Percentiles rank a stretch among this genome's conserved stretches.
Conservation (phyloP, 2,888 invertebrate species). For the Disparrhopalites patrizii region DNA sequence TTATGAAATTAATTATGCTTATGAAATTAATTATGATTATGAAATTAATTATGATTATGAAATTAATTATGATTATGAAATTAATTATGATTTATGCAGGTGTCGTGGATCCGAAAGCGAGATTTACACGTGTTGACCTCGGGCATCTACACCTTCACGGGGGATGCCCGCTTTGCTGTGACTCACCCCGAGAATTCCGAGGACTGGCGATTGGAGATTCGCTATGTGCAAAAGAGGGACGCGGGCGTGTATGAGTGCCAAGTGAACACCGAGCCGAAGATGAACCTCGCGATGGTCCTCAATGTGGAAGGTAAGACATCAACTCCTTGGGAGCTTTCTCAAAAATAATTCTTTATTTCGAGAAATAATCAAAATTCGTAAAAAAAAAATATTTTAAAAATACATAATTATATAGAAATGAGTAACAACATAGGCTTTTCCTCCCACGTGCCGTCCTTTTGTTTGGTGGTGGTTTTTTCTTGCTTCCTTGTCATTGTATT, state of each 20-base stretch:
- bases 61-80: no score
- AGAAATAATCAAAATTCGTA: no score
- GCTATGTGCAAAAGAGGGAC: constrained; percentile 77
- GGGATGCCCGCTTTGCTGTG: constrained; percentile 79
- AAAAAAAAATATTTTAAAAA: no score
- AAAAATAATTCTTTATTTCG: no score
- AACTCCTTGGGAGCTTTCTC: background rate
- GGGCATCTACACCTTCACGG: constrained; percentile 80
- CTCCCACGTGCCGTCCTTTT: no score
- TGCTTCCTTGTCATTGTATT: no score
- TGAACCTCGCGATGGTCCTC: constrained; percentile 75
- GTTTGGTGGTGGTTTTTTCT: no score
- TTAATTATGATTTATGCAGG: constrained; percentile 57
- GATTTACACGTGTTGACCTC: constrained; percentile 81
- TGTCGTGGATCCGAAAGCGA: constrained; percentile 76
- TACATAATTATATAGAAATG: no score
- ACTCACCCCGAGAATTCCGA: constrained; percentile 77
- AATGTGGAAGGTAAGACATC: constrained; percentile 68
- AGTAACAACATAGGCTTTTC: no score
- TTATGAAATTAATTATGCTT: no score
- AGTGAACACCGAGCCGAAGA: constrained; percentile 85
- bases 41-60: no score
- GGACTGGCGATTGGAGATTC: constrained; percentile 80
- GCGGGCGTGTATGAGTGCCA: constrained; percentile 61
- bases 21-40: background rate